Evolutionary conservation across 1,140 invertebrate species (phyloP).

Genomic region (Augochlora pura): DNA sequence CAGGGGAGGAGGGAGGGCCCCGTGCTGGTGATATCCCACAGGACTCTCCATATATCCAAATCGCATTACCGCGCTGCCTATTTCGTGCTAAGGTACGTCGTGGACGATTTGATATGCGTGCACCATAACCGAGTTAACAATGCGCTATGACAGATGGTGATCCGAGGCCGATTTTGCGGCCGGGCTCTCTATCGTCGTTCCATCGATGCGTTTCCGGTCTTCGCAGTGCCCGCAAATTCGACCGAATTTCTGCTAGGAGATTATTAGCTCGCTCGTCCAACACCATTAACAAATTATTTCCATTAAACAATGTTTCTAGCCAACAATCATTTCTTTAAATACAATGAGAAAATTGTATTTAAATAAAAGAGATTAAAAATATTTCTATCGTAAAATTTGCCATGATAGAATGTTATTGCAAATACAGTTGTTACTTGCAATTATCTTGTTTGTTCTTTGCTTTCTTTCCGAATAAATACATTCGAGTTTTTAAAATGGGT

Average conservation of each 20-base stretch:
- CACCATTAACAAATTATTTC: background rate
- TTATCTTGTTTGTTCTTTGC: too few species aligned
- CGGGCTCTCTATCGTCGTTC: background rate
- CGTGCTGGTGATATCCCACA: slow-evolving; percentile 70
- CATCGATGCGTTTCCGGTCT: slow-evolving; percentile 17
- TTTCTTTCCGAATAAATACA: too few species aligned
- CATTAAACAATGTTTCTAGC: background rate
- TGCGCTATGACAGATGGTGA: slow-evolving; percentile 77
- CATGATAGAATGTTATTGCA: too few species aligned
- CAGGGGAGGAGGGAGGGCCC: slow-evolving; percentile 70
- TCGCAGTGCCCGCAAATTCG: background rate
- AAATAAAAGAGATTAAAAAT: too few species aligned
- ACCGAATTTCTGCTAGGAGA: background rate
- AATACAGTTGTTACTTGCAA: too few species aligned
- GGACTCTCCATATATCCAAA: slow-evolving; percentile 76
- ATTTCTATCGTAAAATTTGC: too few species aligned
- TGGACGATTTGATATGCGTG: slow-evolving; percentile 77
- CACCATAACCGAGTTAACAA: slow-evolving; percentile 74
- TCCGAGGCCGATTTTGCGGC: slow-evolving; percentile 42
- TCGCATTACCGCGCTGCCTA: slow-evolving; percentile 74
- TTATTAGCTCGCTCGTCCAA: background rate
- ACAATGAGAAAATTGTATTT: too few species aligned
- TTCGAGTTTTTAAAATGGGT: too few species aligned
- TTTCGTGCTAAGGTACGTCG: slow-evolving; percentile 69
- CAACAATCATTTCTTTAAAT: too few species aligned